Evolutionary conservation across 2,888 invertebrate species (phyloP), one percentile per base, ranked within the genome.

Genomic region (Chaetoderma sp.): DNA sequence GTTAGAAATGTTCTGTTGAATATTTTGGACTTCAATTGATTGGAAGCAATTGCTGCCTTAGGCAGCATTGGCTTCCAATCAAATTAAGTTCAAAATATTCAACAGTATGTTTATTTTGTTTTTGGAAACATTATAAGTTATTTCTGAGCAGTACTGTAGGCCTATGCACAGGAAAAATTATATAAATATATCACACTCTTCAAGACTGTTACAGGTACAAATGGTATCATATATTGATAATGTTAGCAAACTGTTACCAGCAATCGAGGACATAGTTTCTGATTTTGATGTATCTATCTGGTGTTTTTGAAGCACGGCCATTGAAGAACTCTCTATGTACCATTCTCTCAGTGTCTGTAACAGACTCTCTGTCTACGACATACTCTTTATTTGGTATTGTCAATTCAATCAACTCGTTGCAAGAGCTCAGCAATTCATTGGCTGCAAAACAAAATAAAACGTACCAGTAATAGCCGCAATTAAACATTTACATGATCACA

Each of bases 261-360:
- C 84, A 84, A 54, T 89, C 88, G 39, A 90, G 70, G 52, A 91
- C 90, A 75, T 89, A 89, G 77, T 90, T 90, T 59, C 91, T 85
- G 45, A 91, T 90, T 87, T 88, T 88, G 59, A 90, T 79, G 81
- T 90, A 91, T 75, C 90, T 85, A 62, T 88, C 87, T 1, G 89
- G 89, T 1, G 89, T 90, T 84, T 90, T 90, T 0, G 88, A 85
- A 27, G 87, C 81, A 59, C 88, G 83, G 1, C 88, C 88, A 78
- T 89, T 88, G 83, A 90, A 90, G 81, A 89, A 90, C 69, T 91
- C 90, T 18, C 83, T 80, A 80, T 90, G 88, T 39, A 90, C 82
- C 68, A 83, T 83, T 79, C 88, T 89, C 80, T 91, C 90, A 60
- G 90, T 84, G 25, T 90, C 88, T 21, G 86, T 86, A 28, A 90